Evolutionary conservation across 2,113 vertebrate species (phyloP).

Genomic region (Eira barbara): DNA sequence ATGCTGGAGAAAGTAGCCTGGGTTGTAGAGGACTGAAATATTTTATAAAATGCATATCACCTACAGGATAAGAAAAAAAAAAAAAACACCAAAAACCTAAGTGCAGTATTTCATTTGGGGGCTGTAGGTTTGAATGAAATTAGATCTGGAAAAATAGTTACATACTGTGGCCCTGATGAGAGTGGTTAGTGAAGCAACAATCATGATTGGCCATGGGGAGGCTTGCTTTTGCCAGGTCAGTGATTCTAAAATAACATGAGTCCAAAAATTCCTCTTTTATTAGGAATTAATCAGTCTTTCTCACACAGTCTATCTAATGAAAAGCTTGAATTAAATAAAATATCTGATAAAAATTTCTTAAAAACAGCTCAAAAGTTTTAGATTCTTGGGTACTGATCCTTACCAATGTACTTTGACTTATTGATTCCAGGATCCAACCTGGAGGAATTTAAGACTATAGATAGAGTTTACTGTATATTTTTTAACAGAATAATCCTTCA

Average conservation of each 20-base stretch:
- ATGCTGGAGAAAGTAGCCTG: not conserved
- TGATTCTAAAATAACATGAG: constrained; percentile 27
- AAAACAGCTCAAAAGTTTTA: not conserved
- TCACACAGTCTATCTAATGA: not conserved
- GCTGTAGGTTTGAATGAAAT: not conserved
- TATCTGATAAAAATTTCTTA: not conserved
- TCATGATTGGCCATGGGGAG: constrained; percentile 14
- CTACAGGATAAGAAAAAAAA: not conserved
- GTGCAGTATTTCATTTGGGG: not conserved
- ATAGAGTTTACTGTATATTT: not conserved
- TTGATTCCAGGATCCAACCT: not conserved
- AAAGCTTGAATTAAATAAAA: constrained; percentile 33
- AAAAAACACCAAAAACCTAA: not conserved
- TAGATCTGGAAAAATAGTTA: not conserved
- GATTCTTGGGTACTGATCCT: not conserved
- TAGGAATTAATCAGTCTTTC: constrained; percentile 3
- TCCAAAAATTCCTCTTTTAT: not conserved
- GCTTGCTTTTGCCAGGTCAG: constrained; percentile 13
- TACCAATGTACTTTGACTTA: not conserved
- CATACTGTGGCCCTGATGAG: not conserved
- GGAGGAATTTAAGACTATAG: not conserved
- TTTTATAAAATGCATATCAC: not conserved
- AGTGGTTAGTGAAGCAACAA: not conserved
- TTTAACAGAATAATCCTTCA: not conserved
- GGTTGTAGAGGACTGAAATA: not conserved